Conservation (phyloP, 2,888 invertebrate species). For the Celastrina argiolus region DNA sequence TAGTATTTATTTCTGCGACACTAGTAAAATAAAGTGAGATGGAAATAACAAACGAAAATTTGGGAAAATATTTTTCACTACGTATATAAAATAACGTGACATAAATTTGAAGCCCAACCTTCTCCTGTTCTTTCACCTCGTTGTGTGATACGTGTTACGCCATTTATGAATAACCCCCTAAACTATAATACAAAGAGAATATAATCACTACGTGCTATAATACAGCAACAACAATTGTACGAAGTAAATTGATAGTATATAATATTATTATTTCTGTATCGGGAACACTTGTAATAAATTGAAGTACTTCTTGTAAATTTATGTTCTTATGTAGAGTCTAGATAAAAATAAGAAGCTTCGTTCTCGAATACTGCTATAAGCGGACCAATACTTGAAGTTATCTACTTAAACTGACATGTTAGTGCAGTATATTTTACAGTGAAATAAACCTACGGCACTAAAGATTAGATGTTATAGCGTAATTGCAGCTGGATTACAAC, state of each 20-base stretch:
- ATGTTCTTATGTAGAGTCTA: background rate
- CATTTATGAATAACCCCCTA: too few species aligned
- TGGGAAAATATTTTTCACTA: background rate
- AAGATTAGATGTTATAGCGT: too few species aligned
- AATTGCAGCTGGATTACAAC: too few species aligned
- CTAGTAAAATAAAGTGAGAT: background rate
- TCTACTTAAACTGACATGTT: background rate
- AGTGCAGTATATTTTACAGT: background rate
- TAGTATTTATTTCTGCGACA: too few species aligned
- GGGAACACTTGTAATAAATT: conserved; percentile 18
- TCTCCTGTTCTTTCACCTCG: too few species aligned
- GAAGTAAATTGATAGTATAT: background rate
- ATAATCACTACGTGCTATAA: too few species aligned
- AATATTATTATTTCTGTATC: conserved; percentile 3
- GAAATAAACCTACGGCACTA: too few species aligned
- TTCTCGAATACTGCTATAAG: background rate
- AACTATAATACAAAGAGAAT: too few species aligned
- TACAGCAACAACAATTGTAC: background rate
- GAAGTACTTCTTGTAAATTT: background rate
- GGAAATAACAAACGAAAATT: background rate
- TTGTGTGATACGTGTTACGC: too few species aligned
- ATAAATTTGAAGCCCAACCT: too few species aligned
- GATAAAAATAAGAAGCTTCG: background rate
- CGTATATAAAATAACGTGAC: too few species aligned
- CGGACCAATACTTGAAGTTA: background rate